Evolutionary conservation across 2,113 vertebrate genomes (phyloP), one percentile per base, ranked within the genome.

Genomic region (Mormoops blainvillei): DNA sequence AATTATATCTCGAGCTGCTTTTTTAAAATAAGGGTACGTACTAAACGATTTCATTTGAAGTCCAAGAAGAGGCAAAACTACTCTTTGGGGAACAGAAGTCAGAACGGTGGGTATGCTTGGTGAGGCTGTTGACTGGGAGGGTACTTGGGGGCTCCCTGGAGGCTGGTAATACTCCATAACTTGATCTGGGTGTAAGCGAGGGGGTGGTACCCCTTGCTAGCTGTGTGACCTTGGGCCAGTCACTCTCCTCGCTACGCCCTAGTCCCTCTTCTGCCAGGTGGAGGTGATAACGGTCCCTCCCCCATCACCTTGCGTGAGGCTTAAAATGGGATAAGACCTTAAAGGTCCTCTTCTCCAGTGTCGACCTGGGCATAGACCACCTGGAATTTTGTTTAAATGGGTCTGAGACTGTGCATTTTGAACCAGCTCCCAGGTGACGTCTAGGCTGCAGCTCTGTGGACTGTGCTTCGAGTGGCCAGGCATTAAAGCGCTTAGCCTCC

Each of bases 401-500:
- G 33, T 9, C 22, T 1, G 4, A 19, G 50, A 50, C 1, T 2
- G 33, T 41, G 82, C 33, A 1, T 36, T 28, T 54, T 28, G 13
- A 20, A 0, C 31, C 71, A 43, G 71, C 45, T 3, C 12, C n/a
- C 50, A 16, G 11, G 38, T 2, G 31, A 4, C 0, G n/a, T 2
- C 2, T 58, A 36, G 45, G n/a, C 22, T 14, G 20, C 14, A 6
- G 74, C 70, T 22, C 50, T 63, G 33, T 0, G 73, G 87, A 26
- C 63, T 50, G 2, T 38, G 13, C 11, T 11, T 7, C 0, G 61
- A 26, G 50, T 2, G 8, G 63, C 68, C 18, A 20, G 84, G 16
- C 28, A 1, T 0, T 2, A 0, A 16, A 19, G 36, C 2, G 0
- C 83, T 38, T 4, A 0, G 50, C 7, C 38, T 3, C 11, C 43